Evolutionary conservation across 2,113 vertebrate genomes (phyloP).

Genomic region (Cervus canadensis): DNA sequence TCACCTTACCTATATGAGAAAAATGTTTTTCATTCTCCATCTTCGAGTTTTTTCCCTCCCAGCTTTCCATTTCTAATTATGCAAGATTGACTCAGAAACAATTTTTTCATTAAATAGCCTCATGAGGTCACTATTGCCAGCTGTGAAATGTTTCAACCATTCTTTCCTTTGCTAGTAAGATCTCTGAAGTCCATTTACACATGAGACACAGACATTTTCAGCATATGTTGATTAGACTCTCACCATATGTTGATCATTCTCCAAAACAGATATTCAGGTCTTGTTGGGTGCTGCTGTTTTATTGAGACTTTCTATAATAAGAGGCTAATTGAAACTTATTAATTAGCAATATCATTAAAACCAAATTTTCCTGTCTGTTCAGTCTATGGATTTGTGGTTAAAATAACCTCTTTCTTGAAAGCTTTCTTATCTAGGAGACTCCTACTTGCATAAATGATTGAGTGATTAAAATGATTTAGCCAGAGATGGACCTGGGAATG

Average conservation of each 20-base stretch:
- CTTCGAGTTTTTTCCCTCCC: not conserved
- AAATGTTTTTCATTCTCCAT: not conserved
- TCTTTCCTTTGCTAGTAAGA: slow-evolving; percentile 17
- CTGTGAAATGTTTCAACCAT: not conserved
- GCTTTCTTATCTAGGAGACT: not conserved
- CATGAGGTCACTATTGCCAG: slow-evolving; percentile 4
- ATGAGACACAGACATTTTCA: slow-evolving; percentile 24
- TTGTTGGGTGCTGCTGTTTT: not conserved
- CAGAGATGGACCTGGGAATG: not conserved
- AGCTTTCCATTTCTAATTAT: not conserved
- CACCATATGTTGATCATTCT: slow-evolving; percentile 36
- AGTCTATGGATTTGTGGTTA: not conserved
- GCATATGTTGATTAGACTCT: slow-evolving; percentile 26
- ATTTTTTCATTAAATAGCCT: not conserved
- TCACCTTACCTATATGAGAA: not conserved
- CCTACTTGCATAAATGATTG: not conserved
- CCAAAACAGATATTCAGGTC: slow-evolving; percentile 16
- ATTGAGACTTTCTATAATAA: slow-evolving; percentile 18
- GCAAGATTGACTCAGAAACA: not conserved
- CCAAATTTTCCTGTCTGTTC: slow-evolving; percentile 1
- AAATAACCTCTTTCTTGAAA: not conserved
- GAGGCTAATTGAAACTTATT: slow-evolving; percentile 2
- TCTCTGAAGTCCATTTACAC: not conserved
- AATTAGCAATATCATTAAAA: not conserved
- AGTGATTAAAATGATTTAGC: not conserved